Conservation (phyloP, 2,888 invertebrate genomes). For the Epinotia brunnichana region DNA sequence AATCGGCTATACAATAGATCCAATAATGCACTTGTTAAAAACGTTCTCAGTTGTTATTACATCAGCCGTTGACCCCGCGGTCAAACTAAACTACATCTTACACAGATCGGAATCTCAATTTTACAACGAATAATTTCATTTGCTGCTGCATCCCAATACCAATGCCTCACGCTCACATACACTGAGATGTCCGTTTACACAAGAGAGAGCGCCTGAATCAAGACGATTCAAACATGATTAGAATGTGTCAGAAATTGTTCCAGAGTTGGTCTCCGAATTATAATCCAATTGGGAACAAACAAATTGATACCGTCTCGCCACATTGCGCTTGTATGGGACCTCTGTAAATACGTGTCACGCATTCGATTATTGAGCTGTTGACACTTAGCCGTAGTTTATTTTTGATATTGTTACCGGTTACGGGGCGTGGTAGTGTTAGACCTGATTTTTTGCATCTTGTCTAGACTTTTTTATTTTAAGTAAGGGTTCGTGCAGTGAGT, state of each 20-base stretch:
- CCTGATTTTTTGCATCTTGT: background rate
- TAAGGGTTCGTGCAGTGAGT: background rate
- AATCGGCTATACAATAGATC: constrained; percentile 46
- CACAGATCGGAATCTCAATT: background rate
- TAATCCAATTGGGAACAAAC: constrained; percentile 54
- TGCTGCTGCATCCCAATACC: background rate
- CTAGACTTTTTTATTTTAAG: background rate
- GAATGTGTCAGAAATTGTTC: background rate
- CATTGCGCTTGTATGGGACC: constrained; percentile 32
- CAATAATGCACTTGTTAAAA: constrained; percentile 56
- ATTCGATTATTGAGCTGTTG: constrained; percentile 32
- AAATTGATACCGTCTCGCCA: constrained; percentile 51
- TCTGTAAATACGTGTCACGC: constrained; percentile 34
- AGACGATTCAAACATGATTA: background rate
- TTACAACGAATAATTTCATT: background rate
- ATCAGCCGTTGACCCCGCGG: constrained; percentile 58
- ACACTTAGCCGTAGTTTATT: constrained; percentile 1
- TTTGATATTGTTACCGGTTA: background rate
- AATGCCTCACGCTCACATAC: background rate
- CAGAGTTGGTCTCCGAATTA: constrained; percentile 47
- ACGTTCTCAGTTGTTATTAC: constrained; percentile 58
- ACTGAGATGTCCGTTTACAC: background rate
- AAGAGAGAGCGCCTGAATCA: background rate
- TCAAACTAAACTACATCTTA: constrained; percentile 51
- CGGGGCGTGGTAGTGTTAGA: background rate